Evolutionary conservation across 2,888 invertebrate genomes (phyloP).

Genomic region (Neocrepidodera transversa): DNA sequence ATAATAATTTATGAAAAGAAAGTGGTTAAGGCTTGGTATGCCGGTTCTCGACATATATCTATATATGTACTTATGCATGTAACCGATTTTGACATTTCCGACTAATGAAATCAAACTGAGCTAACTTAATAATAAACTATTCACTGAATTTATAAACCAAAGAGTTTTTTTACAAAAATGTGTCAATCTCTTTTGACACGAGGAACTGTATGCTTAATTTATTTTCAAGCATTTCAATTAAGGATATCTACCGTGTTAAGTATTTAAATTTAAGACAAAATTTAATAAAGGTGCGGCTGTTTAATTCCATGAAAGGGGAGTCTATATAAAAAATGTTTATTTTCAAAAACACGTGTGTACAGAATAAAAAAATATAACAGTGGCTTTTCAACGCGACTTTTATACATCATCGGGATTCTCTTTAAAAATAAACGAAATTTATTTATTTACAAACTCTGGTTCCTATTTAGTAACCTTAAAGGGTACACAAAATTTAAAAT

Average conservation of each 20-base stretch:
- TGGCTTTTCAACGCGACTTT: background rate
- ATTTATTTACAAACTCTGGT: background rate
- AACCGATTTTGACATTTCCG: slow-evolving; percentile 33
- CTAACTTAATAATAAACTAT: slow-evolving; percentile 26
- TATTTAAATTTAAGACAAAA: too few species aligned
- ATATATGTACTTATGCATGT: slow-evolving; percentile 28
- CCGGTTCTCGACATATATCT: slow-evolving; percentile 27
- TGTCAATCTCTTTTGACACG: slow-evolving; percentile 21
- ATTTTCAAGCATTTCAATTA: background rate
- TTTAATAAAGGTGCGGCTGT: too few species aligned
- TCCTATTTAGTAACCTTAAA: too few species aligned
- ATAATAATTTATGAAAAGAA: slow-evolving; percentile 35
- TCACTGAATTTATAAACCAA: slow-evolving; percentile 7
- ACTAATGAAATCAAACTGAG: slow-evolving; percentile 28
- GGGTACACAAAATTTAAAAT: too few species aligned
- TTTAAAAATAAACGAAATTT: background rate
- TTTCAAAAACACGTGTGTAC: background rate
- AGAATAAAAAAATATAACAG: background rate
- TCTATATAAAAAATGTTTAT: background rate
- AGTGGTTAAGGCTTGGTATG: slow-evolving; percentile 32
- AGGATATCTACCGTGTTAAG: too few species aligned
- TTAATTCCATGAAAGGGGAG: too few species aligned
- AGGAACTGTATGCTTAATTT: slow-evolving; percentile 21
- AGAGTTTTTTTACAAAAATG: slow-evolving; percentile 6
- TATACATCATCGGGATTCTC: background rate